Percentiles rank a stretch among this genome's conserved stretches.
Evolutionary conservation across 2,797 vertebrate genomes (phyloP).

Genomic region (Acanthurus tractus): DNA sequence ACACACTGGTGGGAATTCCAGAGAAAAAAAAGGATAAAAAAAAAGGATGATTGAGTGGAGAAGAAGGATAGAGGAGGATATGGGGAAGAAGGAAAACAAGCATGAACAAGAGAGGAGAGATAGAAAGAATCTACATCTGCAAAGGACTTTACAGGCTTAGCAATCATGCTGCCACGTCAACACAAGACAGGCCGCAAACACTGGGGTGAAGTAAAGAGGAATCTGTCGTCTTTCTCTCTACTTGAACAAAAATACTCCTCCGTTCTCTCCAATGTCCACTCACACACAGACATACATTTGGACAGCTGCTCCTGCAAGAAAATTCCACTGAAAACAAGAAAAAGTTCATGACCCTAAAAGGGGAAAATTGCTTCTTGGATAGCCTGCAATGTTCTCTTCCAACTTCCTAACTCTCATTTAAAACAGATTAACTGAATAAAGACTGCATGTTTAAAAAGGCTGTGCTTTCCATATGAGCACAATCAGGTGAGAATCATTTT

Average conservation of each 20-base stretch:
- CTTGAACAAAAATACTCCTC: constrained; percentile 34
- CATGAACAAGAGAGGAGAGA: constrained; percentile 56
- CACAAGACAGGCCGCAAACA: constrained; percentile 66
- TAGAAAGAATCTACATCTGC: constrained; percentile 77
- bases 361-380: constrained; percentile 43
- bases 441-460: constrained; percentile 39
- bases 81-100: constrained; percentile 49
- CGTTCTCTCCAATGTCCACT: constrained; percentile 14
- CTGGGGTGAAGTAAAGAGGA: constrained; percentile 45
- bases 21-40: constrained; percentile 24
- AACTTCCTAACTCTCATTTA: constrained; percentile 52
- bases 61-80: constrained; percentile 49
- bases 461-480: constrained; percentile 29
- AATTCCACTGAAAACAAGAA: constrained; percentile 49
- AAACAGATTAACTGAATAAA: constrained; percentile 51
- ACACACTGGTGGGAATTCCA: constrained; percentile 60
- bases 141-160: constrained; percentile 74
- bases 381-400: constrained; percentile 41
- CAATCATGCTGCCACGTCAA: constrained; percentile 84
- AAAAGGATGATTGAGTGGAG: constrained; percentile 40
- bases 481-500: constrained; percentile 36
- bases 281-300: constrained; percentile 23
- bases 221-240: constrained; percentile 24
- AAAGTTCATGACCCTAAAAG: constrained; percentile 43
- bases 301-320: constrained; percentile 30